Conservation (phyloP, 2,888 invertebrate species). For the Acrocera orbiculus region DNA sequence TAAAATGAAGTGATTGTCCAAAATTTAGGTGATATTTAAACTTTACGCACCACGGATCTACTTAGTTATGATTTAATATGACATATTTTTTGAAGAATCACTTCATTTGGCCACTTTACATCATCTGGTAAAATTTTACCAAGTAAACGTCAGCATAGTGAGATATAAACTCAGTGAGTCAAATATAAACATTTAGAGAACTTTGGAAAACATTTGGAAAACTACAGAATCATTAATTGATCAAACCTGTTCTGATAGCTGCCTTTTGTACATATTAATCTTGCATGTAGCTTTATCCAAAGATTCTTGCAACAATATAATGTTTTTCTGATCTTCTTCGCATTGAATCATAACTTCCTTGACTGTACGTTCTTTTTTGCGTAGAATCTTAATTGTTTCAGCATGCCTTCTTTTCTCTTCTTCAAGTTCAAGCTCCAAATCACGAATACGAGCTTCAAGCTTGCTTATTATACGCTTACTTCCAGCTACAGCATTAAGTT, state of each 20-base stretch:
- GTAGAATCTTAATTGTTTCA: constrained; percentile 91
- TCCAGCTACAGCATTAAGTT: constrained; percentile 91
- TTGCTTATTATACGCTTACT: constrained; percentile 96
- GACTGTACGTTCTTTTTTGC: constrained; percentile 94
- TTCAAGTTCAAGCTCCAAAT: constrained; percentile 84
- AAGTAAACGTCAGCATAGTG: too few species aligned
- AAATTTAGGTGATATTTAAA: too few species aligned
- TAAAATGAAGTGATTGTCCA: too few species aligned
- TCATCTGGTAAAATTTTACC: too few species aligned
- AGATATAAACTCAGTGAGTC: too few species aligned
- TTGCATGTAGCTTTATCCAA: constrained; percentile 77
- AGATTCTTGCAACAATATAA: constrained; percentile 75
- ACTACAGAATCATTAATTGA: too few species aligned
- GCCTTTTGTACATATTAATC: constrained; percentile 87
- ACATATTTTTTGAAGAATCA: too few species aligned
- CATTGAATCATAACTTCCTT: constrained; percentile 91
- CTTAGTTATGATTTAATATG: too few species aligned
- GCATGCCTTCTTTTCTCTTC: constrained; percentile 95
- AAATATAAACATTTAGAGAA: too few species aligned
- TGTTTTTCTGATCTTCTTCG: constrained; percentile 95
- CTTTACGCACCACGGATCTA: too few species aligned
- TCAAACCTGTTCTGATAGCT: constrained; percentile 73
- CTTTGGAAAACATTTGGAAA: not conserved
- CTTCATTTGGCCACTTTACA: too few species aligned
- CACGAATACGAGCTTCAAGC: constrained; percentile 86